A percentile compares a stretch with the other conserved stretches of the same genome.
Conservation (phyloP, 2,113 vertebrate species). For the Actenoides hombroni region DNA sequence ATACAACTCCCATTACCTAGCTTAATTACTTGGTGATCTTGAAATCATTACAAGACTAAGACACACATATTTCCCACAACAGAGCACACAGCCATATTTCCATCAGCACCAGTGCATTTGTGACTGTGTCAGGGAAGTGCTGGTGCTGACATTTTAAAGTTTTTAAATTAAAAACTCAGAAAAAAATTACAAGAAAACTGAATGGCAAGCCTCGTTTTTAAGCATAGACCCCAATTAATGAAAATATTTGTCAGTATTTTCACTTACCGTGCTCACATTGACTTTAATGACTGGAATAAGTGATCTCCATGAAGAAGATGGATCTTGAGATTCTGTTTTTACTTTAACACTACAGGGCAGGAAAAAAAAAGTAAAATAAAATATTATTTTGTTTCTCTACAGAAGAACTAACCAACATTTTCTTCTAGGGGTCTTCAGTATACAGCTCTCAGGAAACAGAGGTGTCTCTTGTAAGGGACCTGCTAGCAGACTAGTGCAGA, state of each 20-base stretch:
- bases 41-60: background rate
- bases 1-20: background rate
- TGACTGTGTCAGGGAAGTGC: background rate
- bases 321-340: conserved; percentile 89
- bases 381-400: background rate
- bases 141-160: background rate
- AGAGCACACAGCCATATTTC: background rate
- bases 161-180: background rate
- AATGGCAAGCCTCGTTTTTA: background rate
- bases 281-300: conserved; percentile 98
- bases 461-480: background rate
- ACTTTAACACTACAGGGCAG: conserved; percentile 81
- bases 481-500: background rate
- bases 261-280: conserved; percentile 95
- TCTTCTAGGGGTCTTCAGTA: background rate
- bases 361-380: background rate
- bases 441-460: background rate
- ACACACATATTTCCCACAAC: background rate
- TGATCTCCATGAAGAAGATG: conserved; percentile 94
- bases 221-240: too few species aligned
- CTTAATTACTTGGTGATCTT: background rate
- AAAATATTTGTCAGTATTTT: background rate
- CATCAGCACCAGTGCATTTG: background rate
- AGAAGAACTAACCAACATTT: background rate
- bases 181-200: background rate